Evolutionary conservation across 1,140 invertebrate species (phyloP), one percentile per base, ranked within the genome.

Genomic region (Ruditapes philippinarum): DNA sequence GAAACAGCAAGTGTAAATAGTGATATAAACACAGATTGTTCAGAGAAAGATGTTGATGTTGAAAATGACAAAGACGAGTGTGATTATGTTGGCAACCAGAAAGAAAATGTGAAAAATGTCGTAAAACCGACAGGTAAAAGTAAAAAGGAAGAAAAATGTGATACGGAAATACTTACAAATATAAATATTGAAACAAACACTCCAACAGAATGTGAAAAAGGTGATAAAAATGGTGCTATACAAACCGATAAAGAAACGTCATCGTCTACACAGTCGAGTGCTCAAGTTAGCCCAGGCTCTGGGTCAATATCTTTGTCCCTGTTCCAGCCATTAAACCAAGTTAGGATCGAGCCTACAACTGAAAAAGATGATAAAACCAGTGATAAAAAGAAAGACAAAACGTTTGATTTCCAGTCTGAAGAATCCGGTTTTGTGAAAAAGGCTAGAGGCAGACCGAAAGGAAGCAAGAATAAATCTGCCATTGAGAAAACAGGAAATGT

Each of bases 311-410:
- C 51, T 19, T 51, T 88, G 11, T 78, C 85, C 22, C 40, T 88
- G n/a, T 88, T 88, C 31, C 85, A 88, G 28, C 85, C 85, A 28
- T 76, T 88, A 11, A 88, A 57, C 38, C n/a, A 17, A 3, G 28
- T 25, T 31, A 28, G 11, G 3, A 45, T 31, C 14, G 83, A 76
- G n/a, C 28, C 65, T 22, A 49, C n/a, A 33, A 22, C 51, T 33
- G 45, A 22, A 19, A 25, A 31, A 36, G 45, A 17, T 31, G 74
- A 54, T 17, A 78, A 78, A 78, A 3, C 17, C 17, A 31, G 45
- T 78, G 28, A 78, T 33, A 22, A 78, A 51, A 19, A 45, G 42
- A 78, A 49, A 36, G 45, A 51, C 28, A 78, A 54, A 0, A 14
- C 45, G 3, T 78, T 51, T 33, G 74, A 78, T 22, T 78, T 78